These are phyloP conservation scores for Montipora sp. DNA, from an alignment of 64 coral and sea anemone species.

Conservation along the genomic window DNA sequence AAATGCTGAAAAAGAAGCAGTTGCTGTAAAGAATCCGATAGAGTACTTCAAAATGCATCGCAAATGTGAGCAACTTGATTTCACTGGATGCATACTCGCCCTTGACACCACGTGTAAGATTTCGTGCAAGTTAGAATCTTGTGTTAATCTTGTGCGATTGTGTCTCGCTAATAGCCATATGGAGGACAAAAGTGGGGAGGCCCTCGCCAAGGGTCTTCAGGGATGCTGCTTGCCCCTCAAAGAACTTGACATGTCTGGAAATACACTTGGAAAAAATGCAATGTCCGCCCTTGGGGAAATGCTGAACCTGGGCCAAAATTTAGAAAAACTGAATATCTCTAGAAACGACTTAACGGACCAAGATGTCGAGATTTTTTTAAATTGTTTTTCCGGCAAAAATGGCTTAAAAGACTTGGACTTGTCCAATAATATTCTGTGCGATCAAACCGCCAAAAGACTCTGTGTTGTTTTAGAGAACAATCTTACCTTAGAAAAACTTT, in stretches of 20 bases:
- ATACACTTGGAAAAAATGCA: slow-evolving; percentile 37
- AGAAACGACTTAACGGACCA: slow-evolving; percentile 64
- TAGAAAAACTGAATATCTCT: slow-evolving; percentile 68
- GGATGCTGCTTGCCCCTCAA: slow-evolving; percentile 35
- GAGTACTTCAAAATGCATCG: slow-evolving; percentile 52
- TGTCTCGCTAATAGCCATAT: slow-evolving; percentile 56
- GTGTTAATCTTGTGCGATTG: slow-evolving; percentile 38
- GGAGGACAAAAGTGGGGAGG: slow-evolving; percentile 60
- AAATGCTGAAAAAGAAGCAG: neutral
- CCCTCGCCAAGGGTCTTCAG: slow-evolving; percentile 57
- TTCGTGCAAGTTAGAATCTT: neutral
- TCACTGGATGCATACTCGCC: slow-evolving; percentile 43
- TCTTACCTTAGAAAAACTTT: slow-evolving; percentile 53
- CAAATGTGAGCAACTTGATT: slow-evolving; percentile 25
- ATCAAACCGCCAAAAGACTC: slow-evolving; percentile 53
- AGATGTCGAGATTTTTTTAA: slow-evolving; percentile 45
- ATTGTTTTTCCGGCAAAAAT: slow-evolving; percentile 39
- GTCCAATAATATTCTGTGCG: slow-evolving; percentile 70
- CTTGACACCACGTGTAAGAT: slow-evolving; percentile 30
- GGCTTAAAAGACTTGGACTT: slow-evolving; percentile 70
- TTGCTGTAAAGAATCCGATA: slow-evolving; percentile 25
- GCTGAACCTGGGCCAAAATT: slow-evolving; percentile 35
- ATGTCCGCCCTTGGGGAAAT: slow-evolving; percentile 55
- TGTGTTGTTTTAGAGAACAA: slow-evolving; percentile 41
- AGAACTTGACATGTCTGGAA: slow-evolving; percentile 69